phyloP scores from a whole-genome alignment of 92 coral and sea anemone species.

The Siderastrea radians region DNA sequence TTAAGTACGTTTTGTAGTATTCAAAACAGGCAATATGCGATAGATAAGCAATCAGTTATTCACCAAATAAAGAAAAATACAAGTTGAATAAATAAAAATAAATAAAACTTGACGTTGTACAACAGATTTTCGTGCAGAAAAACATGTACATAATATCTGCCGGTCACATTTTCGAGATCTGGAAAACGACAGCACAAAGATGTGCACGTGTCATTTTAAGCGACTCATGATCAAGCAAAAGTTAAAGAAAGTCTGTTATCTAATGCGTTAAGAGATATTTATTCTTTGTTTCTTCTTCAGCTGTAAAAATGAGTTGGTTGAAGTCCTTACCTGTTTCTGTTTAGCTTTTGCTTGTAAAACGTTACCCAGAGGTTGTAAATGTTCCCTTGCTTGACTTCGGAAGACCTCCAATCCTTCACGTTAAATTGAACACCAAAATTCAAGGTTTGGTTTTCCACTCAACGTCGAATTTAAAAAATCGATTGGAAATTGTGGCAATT shows the following conservation, averaged over 20 bases:
- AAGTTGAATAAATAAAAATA: background rate
- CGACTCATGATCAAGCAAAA: too few relatives aligned
- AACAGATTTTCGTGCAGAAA: background rate
- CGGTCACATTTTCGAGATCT: too few relatives aligned
- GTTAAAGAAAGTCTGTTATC: background rate
- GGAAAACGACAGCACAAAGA: too few relatives aligned
- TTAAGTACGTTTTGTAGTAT: background rate
- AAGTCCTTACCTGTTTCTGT: slow-evolving; percentile 4
- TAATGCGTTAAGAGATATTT: background rate
- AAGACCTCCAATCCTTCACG: background rate
- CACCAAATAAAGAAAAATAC: background rate
- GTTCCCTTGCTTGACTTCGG: background rate
- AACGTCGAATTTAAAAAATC: too few relatives aligned
- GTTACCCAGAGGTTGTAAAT: background rate
- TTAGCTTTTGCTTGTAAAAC: background rate
- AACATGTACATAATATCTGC: background rate
- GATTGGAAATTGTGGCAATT: too few relatives aligned
- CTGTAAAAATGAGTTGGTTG: background rate
- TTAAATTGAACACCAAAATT: background rate
- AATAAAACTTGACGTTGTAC: background rate
- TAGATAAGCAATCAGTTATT: slow-evolving; percentile 7
- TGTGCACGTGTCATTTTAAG: too few relatives aligned
- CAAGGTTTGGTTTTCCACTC: background rate
- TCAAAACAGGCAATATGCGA: background rate
- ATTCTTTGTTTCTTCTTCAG: background rate